Evolutionary conservation across 1,140 invertebrate genomes (phyloP), one percentile per base, ranked within the genome.

Genomic region (Aphelinus atriplicis): DNA sequence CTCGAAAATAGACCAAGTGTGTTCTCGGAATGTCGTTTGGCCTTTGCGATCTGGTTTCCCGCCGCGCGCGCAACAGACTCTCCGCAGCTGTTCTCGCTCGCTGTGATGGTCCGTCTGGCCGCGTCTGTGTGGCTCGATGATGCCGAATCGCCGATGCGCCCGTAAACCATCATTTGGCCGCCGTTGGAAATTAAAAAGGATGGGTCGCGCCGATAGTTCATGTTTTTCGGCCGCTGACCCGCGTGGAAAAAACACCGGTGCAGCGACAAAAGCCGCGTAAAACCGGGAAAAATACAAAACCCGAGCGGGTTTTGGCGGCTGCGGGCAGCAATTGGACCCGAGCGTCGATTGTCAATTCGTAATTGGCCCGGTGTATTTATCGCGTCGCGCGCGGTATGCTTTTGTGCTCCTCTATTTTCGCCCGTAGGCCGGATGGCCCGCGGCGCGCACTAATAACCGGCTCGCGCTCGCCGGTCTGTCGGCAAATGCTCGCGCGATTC

Each of bases 281-380:
- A 43, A 53, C 42, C n/a, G 0, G 48, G 3, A 68, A 70, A 72
- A 46, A 43, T 45, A 51, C n/a, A 58, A 64, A 53, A 65, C 46
- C 65, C 45, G 43, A 70, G 47, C 50, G 46, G 65, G 50, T 57
- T 26, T 45, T 7, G 55, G 55, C 3, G 9, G 42, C 65, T 43
- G 2, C 1, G 42, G 42, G 51, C 6, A 61, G 62, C 10, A 26
- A 55, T 2, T 9, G 9, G 51, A 61, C 9, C 7, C 46, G 71
- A 69, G 53, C 9, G 61, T 61, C 56, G 50, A 65, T 75, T 76
- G 79, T 79, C 79, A 62, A 80, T 81, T 78, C 73, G 68, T 80
- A 82, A 82, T 81, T 80, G 80, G 72, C 72, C 71, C 66, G 77
- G 64, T 77, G 76, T 80, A 80, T 76, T 26, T 26, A 26, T 26